Base-by-base conservation (phyloP, 1,140 invertebrate genomes). In the Tetramorium parvispinum region DNA sequence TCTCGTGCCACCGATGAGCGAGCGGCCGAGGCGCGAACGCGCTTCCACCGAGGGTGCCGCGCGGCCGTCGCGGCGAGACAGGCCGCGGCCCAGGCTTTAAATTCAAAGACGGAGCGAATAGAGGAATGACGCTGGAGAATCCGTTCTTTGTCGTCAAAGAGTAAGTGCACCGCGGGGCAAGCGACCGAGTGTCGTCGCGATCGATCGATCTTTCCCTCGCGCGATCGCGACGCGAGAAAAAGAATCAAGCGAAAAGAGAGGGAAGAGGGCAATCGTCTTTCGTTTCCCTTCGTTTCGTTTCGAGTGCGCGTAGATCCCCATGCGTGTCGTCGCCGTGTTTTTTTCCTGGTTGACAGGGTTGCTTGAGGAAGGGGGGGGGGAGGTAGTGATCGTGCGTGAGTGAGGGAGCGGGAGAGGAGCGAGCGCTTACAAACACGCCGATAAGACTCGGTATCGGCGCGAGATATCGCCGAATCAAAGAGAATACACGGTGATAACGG, bases 61-160 rank as follows among this genome's bases (percentile, higher is more conserved):
- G 90, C 91, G 92, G 43, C 68, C 79, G 66, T 73, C 79, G 92
- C 93, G 94, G 93, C 93, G 93, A 92, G 92, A 94, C 90, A 92
- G 92, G 88, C 93, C 93, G 91, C 93, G 93, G 91, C 91, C 93
- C 88, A 93, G 93, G 88, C 93, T 94, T 93, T 94, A 94, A 93
- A 92, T 93, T 93, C 88, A 90, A 87, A 86, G 92, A 92, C 18
- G 68, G 40, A 18, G n/a, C 27, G n/a, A 13, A 32, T 68, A 21
- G 59, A 95, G 96, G 95, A 95, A 99, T 98, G 98, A 98, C 98
- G 96, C 97, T 98, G 95, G 98, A 98, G 96, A 98, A 99, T 96
- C 98, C 98, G 88, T 99, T 98, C 96, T 98, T 98, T 96, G 98
- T 98, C 95, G 98, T 98, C 91, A 98, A 98, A 97, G 98, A 98